phyloP scores from a whole-genome alignment of 2,113 vertebrate genomes.

The Rhea pennata region DNA sequence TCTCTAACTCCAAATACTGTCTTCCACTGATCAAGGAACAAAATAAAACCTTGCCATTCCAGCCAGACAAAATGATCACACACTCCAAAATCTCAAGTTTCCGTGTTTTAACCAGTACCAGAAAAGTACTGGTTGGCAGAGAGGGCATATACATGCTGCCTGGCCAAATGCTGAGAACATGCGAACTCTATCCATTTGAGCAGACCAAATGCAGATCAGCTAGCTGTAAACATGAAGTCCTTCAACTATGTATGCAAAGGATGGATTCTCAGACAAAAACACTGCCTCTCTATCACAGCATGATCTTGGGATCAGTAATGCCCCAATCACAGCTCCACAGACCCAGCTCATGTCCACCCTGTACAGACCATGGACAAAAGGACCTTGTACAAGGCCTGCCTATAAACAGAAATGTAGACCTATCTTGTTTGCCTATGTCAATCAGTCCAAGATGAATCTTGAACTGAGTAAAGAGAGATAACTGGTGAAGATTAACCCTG shows the following conservation, averaged over 20 bases:
- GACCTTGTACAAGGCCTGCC: background rate
- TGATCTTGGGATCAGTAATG: rapidly evolving
- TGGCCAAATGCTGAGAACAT: rapidly evolving
- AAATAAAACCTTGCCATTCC: background rate
- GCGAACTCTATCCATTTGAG: background rate
- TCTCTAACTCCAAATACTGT: background rate
- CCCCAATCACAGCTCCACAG: background rate
- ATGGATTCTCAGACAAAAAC: background rate
- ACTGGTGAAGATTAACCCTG: rapidly evolving
- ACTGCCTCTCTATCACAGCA: background rate
- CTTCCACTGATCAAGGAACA: background rate
- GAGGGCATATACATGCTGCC: background rate
- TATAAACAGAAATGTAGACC: rapidly evolving
- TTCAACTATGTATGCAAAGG: background rate
- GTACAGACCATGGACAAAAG: rapidly evolving
- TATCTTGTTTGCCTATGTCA: background rate
- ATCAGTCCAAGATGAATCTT: background rate
- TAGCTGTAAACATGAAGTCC: background rate
- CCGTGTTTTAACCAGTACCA: background rate
- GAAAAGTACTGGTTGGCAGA: background rate
- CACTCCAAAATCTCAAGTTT: background rate
- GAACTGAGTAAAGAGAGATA: background rate
- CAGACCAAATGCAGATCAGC: background rate
- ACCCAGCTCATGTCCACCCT: background rate
- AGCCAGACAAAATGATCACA: background rate